These are phyloP conservation scores for Calephelis perditalis DNA, from an alignment of 2,888 invertebrate species.

Conservation along the genomic window DNA sequence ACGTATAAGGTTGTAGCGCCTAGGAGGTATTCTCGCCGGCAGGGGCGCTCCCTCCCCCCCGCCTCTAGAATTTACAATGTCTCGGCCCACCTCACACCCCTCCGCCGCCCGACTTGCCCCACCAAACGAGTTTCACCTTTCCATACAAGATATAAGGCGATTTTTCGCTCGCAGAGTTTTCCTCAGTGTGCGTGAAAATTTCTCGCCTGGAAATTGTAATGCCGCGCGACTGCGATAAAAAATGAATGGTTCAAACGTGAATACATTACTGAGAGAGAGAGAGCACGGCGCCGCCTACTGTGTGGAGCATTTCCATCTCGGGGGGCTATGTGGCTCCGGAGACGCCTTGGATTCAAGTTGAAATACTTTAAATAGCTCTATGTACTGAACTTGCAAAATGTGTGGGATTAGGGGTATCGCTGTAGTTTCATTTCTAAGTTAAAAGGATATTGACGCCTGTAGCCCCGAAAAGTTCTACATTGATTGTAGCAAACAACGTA, in stretches of 20 bases:
- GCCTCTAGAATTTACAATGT: constrained; percentile 68
- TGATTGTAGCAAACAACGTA: too few relatives aligned
- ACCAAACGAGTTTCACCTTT: constrained; percentile 20
- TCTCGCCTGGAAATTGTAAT: constrained; percentile 77
- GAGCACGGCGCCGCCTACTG: constrained; percentile 43
- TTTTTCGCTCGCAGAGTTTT: constrained; percentile 23
- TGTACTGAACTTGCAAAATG: too few relatives aligned
- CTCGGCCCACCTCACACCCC: constrained; percentile 40
- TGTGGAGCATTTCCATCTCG: constrained; percentile 23
- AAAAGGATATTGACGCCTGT: too few relatives aligned
- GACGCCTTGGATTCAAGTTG: constrained; percentile 16
- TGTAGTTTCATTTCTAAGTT: too few relatives aligned
- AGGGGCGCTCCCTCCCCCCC: constrained; percentile 30
- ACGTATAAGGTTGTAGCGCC: background rate
- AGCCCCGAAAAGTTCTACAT: too few relatives aligned
- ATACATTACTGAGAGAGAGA: constrained; percentile 66
- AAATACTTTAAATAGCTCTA: too few relatives aligned
- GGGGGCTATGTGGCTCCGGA: constrained; percentile 28
- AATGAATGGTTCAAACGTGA: constrained; percentile 73
- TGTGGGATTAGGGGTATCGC: too few relatives aligned
- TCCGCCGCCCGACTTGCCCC: constrained; percentile 26
- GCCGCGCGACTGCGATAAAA: constrained; percentile 76
- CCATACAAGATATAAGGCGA: constrained; percentile 23
- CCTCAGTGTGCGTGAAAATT: constrained; percentile 64
- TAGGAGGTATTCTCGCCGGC: constrained; percentile 15